phyloP scores from a whole-genome alignment of 2,888 invertebrate genomes.

The Oscheius sp. region DNA sequence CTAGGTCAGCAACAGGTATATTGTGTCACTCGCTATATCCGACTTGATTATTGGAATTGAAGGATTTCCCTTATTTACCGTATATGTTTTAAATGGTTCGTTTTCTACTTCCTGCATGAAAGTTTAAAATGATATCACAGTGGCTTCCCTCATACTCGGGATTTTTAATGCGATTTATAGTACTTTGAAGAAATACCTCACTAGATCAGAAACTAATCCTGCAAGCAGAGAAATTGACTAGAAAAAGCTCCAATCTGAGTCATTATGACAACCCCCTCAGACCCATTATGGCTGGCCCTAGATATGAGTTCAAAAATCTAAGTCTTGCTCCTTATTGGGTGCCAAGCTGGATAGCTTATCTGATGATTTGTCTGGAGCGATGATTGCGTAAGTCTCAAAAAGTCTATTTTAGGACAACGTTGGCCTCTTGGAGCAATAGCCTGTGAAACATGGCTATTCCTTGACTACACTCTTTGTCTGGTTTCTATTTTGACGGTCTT shows the following conservation, averaged over 20 bases:
- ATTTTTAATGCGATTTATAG: too few relatives aligned
- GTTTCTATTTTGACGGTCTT: conserved; percentile 70
- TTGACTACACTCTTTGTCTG: conserved; percentile 70
- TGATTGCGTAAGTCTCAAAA: not conserved
- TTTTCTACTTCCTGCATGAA: not conserved
- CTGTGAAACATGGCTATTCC: conserved; percentile 68
- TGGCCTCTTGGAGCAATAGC: conserved; percentile 67
- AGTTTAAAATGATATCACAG: too few relatives aligned
- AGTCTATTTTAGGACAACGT: conserved; percentile 55
- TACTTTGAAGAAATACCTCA: not conserved
- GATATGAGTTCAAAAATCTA: not conserved
- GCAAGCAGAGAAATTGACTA: too few relatives aligned
- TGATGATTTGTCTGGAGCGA: not conserved
- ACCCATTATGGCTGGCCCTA: not conserved
- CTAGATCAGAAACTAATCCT: not conserved
- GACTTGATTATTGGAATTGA: conserved; percentile 70
- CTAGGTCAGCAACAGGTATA: conserved; percentile 69
- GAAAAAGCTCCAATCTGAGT: too few relatives aligned
- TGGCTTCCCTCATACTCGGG: too few relatives aligned
- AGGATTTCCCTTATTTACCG: conserved; percentile 69
- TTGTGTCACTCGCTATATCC: conserved; percentile 68
- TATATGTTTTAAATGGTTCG: conserved; percentile 68
- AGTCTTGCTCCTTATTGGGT: not conserved
- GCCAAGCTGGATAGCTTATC: not conserved
- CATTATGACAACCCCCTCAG: not conserved